A percentile compares a stretch with the other conserved stretches of the same genome.
Evolutionary conservation across 1,140 invertebrate genomes (phyloP).

Genomic region (Calephelis nemesis): DNA sequence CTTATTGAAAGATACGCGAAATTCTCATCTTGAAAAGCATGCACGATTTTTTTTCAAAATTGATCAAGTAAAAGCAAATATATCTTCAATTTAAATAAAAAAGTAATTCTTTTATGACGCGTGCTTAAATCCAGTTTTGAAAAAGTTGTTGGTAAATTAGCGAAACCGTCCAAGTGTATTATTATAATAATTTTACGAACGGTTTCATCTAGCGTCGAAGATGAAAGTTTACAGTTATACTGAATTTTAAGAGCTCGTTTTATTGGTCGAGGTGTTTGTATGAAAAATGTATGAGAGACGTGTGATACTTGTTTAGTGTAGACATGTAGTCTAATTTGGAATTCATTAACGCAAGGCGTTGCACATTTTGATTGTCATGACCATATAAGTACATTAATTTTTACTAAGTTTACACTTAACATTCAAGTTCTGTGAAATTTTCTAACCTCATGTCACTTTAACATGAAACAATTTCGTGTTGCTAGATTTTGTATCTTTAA

Average conservation of each 20-base stretch:
- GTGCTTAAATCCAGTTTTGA: too few species aligned
- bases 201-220: conserved; percentile 20
- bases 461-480: conserved; percentile 47
- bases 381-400: conserved; percentile 44
- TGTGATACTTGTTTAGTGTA: conserved; percentile 63
- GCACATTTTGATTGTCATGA: conserved; percentile 41
- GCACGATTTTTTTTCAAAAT: too few species aligned
- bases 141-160: too few species aligned
- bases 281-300: conserved; percentile 33
- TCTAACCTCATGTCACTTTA: conserved; percentile 61
- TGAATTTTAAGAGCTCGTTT: conserved; percentile 7
- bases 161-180: too few species aligned
- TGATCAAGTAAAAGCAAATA: too few species aligned
- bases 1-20: too few species aligned
- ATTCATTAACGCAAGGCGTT: conserved; percentile 54
- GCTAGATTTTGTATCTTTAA: conserved; percentile 54
- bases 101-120: too few species aligned
- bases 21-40: too few species aligned
- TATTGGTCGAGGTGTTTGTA: conserved; percentile 45
- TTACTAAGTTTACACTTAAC: conserved; percentile 30
- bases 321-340: conserved; percentile 55
- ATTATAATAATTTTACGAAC: conserved; percentile 13
- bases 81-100: too few species aligned
- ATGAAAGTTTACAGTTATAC: neutral
- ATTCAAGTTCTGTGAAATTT: conserved; percentile 30